Percentiles rank a stretch among this genome's conserved stretches.
phyloP scores from a whole-genome alignment of 2,888 invertebrate species.

The Ochropleura leucogaster region DNA sequence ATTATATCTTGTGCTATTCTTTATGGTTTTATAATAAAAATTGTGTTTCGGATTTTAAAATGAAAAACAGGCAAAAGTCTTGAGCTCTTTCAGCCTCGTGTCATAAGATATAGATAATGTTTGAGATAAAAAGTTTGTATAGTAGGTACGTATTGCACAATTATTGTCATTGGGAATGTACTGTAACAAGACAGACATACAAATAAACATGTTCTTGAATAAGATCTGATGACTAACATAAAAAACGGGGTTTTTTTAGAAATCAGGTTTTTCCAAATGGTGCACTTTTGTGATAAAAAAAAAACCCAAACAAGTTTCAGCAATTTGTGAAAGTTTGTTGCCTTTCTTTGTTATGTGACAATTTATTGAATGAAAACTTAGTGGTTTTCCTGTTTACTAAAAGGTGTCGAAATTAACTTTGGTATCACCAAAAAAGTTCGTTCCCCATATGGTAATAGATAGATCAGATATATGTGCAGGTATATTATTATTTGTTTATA shows the following conservation, averaged over 20 bases:
- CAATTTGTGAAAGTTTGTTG: not conserved
- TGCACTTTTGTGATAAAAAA: not conserved
- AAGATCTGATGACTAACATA: conserved; percentile 16
- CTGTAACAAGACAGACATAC: not conserved
- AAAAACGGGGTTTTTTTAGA: conserved; percentile 4
- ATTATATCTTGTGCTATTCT: not conserved
- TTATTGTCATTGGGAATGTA: conserved; percentile 8
- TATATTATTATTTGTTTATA: not conserved
- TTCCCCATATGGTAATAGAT: not conserved
- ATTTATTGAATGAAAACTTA: not conserved
- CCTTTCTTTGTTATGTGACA: not conserved
- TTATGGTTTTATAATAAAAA: not conserved
- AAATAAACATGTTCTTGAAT: conserved; percentile 3
- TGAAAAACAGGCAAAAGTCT: not conserved
- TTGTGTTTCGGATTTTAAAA: not conserved
- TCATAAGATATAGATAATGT: not conserved
- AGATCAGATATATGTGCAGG: no score
- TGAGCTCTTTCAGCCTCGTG: not conserved
- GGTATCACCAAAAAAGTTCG: not conserved
- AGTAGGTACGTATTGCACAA: conserved; percentile 31
- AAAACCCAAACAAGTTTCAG: not conserved
- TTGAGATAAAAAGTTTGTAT: not conserved
- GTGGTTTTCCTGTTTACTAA: conserved; percentile 13
- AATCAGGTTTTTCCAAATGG: conserved; percentile 11
- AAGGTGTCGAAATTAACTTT: not conserved